Base-by-base conservation (phyloP, 2,113 vertebrate genomes). In the Reinhardtius hippoglossoides region DNA sequence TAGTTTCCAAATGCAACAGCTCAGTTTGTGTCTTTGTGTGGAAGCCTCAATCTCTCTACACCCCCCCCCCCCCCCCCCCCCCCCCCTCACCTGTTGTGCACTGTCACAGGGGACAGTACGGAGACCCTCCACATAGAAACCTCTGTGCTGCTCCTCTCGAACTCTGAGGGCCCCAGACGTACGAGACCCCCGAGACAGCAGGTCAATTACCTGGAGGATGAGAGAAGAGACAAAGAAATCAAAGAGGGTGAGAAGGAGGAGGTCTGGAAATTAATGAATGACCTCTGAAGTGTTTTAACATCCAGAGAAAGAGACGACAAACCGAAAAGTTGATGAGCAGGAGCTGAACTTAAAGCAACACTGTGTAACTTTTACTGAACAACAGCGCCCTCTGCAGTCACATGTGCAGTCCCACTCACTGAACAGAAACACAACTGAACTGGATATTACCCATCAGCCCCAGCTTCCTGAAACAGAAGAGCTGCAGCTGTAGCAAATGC, bases 121-220 rank as follows among this genome's bases (percentile, higher is more conserved):
- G 37, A 97, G 93, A 9, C 95, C 95, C 67, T 97, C 96, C 79
- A 98, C 96, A 7, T 96, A 97, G 76, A 97, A 98, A 0, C 96
- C 96, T 74, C 94, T 89, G 14, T 95, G 95, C 74, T 94, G 95
- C 44, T 96, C 96, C 86, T 97, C 96, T 65, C 96, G 90, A 44
- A 97, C 93, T 68, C 95, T 94, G 21, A 97, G 93, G 0, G 95
- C 95, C 3, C 94, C 94, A 0, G 91, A 88, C 23, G 84, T 65
- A 5, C 93, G 95, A 79, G 92, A 92, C 18, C 88, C 92, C 64
- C 91, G 92, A 21, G 93, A 95, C 4, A 97, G 89, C 85, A 98
- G 89, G 87, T 98, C 97, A 16, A 94, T 90, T 56, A 97, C 94
- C 96, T 97, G 81, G 57, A 58, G 48, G 8, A 56, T 6, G 37